phyloP scores from a whole-genome alignment of 2,888 invertebrate genomes.

The Drosophila setosimentum region DNA sequence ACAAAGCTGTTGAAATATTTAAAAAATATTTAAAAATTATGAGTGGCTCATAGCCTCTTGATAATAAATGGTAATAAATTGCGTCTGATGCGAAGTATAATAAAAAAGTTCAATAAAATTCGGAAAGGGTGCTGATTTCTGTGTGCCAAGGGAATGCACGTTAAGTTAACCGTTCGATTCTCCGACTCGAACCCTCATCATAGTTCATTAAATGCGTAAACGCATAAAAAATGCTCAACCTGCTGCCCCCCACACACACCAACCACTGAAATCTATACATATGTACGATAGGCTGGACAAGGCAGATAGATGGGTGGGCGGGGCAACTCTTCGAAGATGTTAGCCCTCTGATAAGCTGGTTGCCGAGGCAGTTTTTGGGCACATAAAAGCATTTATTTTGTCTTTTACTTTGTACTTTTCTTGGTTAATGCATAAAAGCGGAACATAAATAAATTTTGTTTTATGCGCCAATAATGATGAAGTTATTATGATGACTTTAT shows the following conservation, averaged over 20 bases:
- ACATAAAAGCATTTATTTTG: slow-evolving; percentile 79
- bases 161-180: slow-evolving; percentile 40
- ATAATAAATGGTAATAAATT: slow-evolving; percentile 70
- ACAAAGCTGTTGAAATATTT: slow-evolving; percentile 47
- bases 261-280: slow-evolving; percentile 10
- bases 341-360: slow-evolving; percentile 9
- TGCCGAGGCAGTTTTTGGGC: slow-evolving; percentile 18
- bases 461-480: slow-evolving; percentile 81
- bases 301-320: background rate
- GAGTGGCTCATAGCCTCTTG: slow-evolving; percentile 5
- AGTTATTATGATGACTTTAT: slow-evolving; percentile 81
- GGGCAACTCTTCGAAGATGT: background rate
- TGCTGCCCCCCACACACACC: background rate
- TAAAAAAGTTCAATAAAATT: slow-evolving; percentile 78
- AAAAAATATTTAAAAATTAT: slow-evolving; percentile 63
- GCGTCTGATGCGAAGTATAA: slow-evolving; percentile 65
- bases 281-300: slow-evolving; percentile 20
- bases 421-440: slow-evolving; percentile 59
- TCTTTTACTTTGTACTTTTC: slow-evolving; percentile 60
- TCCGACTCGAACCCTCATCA: slow-evolving; percentile 74
- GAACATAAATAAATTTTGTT: slow-evolving; percentile 77
- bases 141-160: slow-evolving; percentile 55
- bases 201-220: slow-evolving; percentile 78
- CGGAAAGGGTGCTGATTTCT: slow-evolving; percentile 70
- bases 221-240: slow-evolving; percentile 55